phyloP scores from a whole-genome alignment of 2,888 invertebrate genomes.

The Pediacus dermestoides region DNA sequence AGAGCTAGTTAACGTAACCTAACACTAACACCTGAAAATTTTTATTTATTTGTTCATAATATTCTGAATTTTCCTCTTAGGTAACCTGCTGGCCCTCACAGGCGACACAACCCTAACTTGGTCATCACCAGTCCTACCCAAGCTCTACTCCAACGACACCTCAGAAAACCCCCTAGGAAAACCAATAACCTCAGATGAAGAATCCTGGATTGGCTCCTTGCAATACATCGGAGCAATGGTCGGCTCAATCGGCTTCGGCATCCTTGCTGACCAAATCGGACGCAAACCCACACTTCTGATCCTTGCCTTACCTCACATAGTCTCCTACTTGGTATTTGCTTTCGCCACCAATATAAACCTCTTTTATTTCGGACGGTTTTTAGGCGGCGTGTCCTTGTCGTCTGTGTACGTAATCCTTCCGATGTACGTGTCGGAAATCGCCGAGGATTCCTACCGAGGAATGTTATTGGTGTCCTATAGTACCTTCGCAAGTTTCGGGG shows the following conservation, averaged over 20 bases:
- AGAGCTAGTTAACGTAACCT: too few species aligned
- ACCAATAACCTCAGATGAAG: conserved; percentile 41
- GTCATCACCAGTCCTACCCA: conserved; percentile 39
- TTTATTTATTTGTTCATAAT: too few species aligned
- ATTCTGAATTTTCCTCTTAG: too few species aligned
- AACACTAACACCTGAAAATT: too few species aligned
- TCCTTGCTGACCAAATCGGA: conserved; percentile 61
- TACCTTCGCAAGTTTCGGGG: conserved; percentile 64
- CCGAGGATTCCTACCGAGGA: conserved; percentile 74
- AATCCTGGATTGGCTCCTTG: conserved; percentile 53
- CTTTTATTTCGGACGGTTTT: conserved; percentile 54
- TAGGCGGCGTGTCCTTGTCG: conserved; percentile 63
- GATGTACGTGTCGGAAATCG: conserved; percentile 82
- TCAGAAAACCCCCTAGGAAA: conserved; percentile 38
- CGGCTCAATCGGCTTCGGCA: conserved; percentile 68
- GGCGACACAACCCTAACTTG: conserved; percentile 50
- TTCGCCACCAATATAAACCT: conserved; percentile 22
- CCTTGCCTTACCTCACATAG: conserved; percentile 60
- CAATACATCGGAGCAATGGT: conserved; percentile 50
- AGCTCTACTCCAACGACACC: conserved; percentile 25
- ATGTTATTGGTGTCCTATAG: conserved; percentile 67
- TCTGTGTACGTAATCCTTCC: conserved; percentile 70
- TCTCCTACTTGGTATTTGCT: conserved; percentile 44
- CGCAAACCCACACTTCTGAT: conserved; percentile 65
- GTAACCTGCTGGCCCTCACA: conserved; percentile 47